Percentiles rank a stretch among this genome's conserved stretches.
Conservation (phyloP, 2,113 vertebrate genomes). For the Podiceps cristatus region DNA sequence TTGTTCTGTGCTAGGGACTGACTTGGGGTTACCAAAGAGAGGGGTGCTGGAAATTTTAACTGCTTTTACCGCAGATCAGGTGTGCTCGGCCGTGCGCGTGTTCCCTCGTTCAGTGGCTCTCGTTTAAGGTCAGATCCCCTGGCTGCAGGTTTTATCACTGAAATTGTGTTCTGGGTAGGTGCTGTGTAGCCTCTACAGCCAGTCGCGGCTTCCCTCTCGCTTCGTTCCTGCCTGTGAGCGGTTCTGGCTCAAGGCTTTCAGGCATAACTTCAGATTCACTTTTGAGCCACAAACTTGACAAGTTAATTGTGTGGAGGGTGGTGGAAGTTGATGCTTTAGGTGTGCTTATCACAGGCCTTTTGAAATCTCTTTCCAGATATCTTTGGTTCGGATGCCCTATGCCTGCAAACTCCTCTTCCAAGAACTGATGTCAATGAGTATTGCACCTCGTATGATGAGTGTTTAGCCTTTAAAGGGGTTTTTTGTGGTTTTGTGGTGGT, state of each 20-base stretch:
- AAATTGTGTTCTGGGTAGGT: neutral
- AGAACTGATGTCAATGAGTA: slow-evolving; percentile 99
- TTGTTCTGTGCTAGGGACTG: neutral
- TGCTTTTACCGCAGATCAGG: neutral
- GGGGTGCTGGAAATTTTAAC: neutral
- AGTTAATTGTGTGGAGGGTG: neutral
- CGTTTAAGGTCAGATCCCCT: neutral
- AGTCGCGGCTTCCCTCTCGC: neutral
- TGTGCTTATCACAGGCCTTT: neutral
- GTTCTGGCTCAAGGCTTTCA: neutral
- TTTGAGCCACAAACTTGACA: neutral
- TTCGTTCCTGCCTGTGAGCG: neutral
- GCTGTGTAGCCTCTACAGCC: neutral
- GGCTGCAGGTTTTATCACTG: neutral
- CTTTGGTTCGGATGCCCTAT: slow-evolving; percentile 95
- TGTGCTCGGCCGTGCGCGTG: neutral
- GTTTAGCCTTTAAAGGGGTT: slow-evolving; percentile 57
- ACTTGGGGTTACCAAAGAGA: neutral
- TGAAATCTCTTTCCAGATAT: slow-evolving; percentile 83
- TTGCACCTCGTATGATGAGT: slow-evolving; percentile 98
- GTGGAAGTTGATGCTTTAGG: neutral
- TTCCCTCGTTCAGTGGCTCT: neutral
- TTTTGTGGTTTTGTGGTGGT: neutral
- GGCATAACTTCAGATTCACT: neutral
- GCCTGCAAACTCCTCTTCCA: slow-evolving; percentile 98